Base-by-base conservation (phyloP, 2,113 vertebrate species). In the Psilopsiagon aymara region DNA sequence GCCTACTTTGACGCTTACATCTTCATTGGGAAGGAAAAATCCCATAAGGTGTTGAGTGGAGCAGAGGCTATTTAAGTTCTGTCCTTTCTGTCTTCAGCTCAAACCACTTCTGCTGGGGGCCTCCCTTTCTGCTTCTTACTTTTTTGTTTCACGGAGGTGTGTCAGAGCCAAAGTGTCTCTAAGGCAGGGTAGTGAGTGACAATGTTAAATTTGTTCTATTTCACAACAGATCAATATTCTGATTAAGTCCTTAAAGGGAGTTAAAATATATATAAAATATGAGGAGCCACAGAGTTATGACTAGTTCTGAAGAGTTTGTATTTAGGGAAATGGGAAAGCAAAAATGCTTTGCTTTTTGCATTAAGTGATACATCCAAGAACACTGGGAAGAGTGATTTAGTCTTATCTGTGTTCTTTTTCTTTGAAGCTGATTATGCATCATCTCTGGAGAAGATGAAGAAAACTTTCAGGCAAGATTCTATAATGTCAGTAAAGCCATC, bases 391-490 rank as follows among this genome's bases (percentile, higher is more conserved):
- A 11, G 21, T 62, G 24, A 62, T 82, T 62, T 82, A 73, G 57
- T 79, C 52, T 70, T 78, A 35, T 39, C 23, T 37, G n/a, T 43
- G 19, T 87, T 52, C 39, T 41, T 41, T 76, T 80, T 89, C 23
- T 84, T 87, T 73, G 53, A 68, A 94, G 33, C 23, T 92, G 46
- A 71, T 87, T 91, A 86, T 59, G 46, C 43, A 78, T 55, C 6
- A 13, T 75, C 49, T 92, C 67, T 80, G 70, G 69, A 90, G 59
- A 77, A 75, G 60, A 86, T 47, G 60, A 81, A 83, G 68, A 83
- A 95, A 91, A 51, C 43, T 77, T 88, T 78, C 51, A 75, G n/a
- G 49, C 91, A 66, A 77, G 46, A 82, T 68, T 68, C 82, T 94
- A 16, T 84, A 59, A 75, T 1, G 2, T 83, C 51, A 78, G 31